Evolutionary conservation across 1,140 invertebrate species (phyloP).

Genomic region (Leptinotarsa undecemlineata): DNA sequence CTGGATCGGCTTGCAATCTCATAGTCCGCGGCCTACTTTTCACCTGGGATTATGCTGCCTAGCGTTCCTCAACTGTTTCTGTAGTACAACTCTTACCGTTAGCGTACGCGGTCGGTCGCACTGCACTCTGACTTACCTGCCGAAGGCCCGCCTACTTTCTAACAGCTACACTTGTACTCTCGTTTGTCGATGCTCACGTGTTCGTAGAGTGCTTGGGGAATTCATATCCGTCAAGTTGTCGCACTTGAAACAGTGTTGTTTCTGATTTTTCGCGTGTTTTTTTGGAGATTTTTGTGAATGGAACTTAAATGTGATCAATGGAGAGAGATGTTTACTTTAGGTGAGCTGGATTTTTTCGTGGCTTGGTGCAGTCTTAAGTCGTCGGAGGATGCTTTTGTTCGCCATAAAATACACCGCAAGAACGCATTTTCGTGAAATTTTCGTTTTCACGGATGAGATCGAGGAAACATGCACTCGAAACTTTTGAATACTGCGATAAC

Average conservation of each 20-base stretch:
- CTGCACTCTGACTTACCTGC: constrained; percentile 30
- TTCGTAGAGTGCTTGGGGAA: constrained; percentile 18
- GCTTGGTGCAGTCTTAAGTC: constrained; percentile 1
- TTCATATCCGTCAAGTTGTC: constrained; percentile 25
- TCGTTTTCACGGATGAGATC: too few species aligned
- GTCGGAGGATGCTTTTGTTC: not conserved
- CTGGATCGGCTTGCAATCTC: constrained; percentile 16
- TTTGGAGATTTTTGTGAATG: constrained; percentile 3
- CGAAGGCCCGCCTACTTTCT: constrained; percentile 23
- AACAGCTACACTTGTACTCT: constrained; percentile 15
- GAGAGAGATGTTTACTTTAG: constrained; percentile 40
- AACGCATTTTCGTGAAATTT: not conserved
- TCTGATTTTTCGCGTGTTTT: constrained; percentile 18
- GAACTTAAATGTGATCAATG: constrained; percentile 30
- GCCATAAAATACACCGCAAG: not conserved
- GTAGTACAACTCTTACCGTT: constrained; percentile 56
- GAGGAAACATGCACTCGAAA: too few species aligned
- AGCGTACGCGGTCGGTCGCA: constrained; percentile 40
- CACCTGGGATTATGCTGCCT: constrained; percentile 46
- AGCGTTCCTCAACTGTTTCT: constrained; percentile 47
- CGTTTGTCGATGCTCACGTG: constrained; percentile 24
- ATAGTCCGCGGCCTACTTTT: constrained; percentile 54
- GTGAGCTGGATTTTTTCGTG: constrained; percentile 29
- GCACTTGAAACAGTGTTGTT: constrained; percentile 10
- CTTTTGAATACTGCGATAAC: too few species aligned